A percentile compares a stretch with the other conserved stretches of the same genome.
Evolutionary conservation across 2,797 vertebrate genomes (phyloP).

Genomic region (Tauraco hartlaubi): DNA sequence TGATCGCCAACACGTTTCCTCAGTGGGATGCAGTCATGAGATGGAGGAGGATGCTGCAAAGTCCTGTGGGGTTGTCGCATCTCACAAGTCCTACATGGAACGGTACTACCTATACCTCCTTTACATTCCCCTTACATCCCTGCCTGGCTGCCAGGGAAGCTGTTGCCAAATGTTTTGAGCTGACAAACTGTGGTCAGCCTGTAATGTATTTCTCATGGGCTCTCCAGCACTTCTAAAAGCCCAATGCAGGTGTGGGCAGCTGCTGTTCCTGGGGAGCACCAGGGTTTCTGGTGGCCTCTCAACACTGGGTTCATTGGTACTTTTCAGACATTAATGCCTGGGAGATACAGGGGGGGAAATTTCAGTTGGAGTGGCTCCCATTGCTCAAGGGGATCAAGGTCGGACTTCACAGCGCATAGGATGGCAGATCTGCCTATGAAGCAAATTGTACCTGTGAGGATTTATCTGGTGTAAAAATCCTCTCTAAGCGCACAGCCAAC

Average conservation of each 20-base stretch:
- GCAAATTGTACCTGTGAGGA: neutral
- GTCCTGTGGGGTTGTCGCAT: neutral
- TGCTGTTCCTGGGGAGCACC: neutral
- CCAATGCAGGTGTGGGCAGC: neutral
- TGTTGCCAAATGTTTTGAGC: neutral
- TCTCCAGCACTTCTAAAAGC: neutral
- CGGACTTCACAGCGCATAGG: neutral
- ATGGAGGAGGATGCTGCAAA: neutral
- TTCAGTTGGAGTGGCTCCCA: neutral
- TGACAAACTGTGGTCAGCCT: neutral
- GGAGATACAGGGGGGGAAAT: neutral
- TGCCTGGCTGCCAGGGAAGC: neutral
- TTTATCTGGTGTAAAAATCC: neutral
- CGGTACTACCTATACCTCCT: neutral
- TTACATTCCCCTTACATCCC: neutral
- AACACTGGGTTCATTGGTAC: neutral
- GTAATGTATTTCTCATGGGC: neutral
- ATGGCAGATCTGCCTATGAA: neutral
- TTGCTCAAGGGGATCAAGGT: neutral
- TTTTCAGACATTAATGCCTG: neutral
- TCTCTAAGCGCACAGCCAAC: neutral
- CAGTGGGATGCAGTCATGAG: neutral
- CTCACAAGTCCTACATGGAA: accelerated
- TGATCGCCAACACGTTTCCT: neutral
- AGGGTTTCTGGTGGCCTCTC: neutral